phyloP scores from a whole-genome alignment of 2,888 invertebrate genomes.

The Scrobipalpa atriplicella region DNA sequence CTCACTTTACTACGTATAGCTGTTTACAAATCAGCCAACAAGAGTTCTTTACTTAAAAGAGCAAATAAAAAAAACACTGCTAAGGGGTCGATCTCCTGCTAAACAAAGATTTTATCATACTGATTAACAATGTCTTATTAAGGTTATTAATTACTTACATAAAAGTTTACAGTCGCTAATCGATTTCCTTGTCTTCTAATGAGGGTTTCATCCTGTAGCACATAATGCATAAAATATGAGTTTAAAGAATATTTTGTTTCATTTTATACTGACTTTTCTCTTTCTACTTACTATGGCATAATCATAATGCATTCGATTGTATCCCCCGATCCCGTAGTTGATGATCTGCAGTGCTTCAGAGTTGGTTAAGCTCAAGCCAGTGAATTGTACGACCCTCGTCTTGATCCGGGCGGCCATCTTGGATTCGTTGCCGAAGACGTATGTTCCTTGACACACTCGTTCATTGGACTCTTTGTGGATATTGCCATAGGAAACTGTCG shows the following conservation, averaged over 20 bases:
- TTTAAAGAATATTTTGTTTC: too few relatives aligned
- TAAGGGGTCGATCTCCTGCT: too few relatives aligned
- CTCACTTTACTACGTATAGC: too few relatives aligned
- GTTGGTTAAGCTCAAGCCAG: conserved; percentile 6
- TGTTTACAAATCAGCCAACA: too few relatives aligned
- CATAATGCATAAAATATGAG: neutral
- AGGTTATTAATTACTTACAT: too few relatives aligned
- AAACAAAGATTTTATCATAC: too few relatives aligned
- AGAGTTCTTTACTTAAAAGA: too few relatives aligned
- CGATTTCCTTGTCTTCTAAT: neutral
- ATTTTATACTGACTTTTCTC: too few relatives aligned
- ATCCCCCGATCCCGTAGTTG: conserved; percentile 36
- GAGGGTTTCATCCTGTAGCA: neutral
- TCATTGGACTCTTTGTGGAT: neutral
- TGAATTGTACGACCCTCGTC: conserved; percentile 8
- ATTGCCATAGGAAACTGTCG: too few relatives aligned
- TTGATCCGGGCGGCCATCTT: neutral
- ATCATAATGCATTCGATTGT: conserved; percentile 34
- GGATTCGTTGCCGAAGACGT: neutral
- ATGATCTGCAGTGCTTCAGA: conserved; percentile 30
- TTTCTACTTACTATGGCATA: neutral
- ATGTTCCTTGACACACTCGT: neutral
- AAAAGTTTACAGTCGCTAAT: conserved; percentile 17
- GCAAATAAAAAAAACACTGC: too few relatives aligned
- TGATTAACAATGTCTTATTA: too few relatives aligned